A percentile compares a stretch with the other conserved stretches of the same genome.
Evolutionary conservation across 2,888 invertebrate genomes (phyloP).

Genomic region (Lissonota sp.): DNA sequence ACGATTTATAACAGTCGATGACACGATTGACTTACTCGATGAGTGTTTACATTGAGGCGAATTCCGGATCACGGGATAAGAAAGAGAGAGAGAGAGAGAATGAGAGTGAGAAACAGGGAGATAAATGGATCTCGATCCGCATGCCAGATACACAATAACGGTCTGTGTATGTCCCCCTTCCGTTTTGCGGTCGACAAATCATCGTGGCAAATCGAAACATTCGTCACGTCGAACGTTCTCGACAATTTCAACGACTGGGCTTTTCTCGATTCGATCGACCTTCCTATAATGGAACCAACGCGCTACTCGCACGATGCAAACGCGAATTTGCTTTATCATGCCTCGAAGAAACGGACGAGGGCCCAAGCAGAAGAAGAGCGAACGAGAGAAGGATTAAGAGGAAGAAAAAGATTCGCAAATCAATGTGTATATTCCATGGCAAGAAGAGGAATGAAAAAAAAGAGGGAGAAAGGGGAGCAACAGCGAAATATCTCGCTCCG

Average conservation of each 20-base stretch:
- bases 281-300: conserved; percentile 17
- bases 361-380: not conserved
- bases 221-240: conserved; percentile 55
- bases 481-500: not conserved
- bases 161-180: conserved; percentile 70
- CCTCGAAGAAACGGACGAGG: not conserved
- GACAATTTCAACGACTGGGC: conserved; percentile 13
- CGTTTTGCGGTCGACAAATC: conserved; percentile 74
- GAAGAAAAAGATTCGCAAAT: not conserved
- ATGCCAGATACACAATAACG: conserved; percentile 72
- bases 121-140: conserved; percentile 30
- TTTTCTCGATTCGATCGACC: conserved; percentile 43
- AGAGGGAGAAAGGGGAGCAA: not conserved
- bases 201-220: conserved; percentile 73
- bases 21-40: conserved; percentile 24
- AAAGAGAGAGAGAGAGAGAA: too few species aligned
- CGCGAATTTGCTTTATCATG: conserved; percentile 38
- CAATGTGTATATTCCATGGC: not conserved
- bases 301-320: not conserved
- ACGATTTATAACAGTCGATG: conserved; percentile 33
- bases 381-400: conserved; percentile 6
- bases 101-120: too few species aligned
- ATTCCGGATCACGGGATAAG: conserved; percentile 18
- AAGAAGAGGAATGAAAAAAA: not conserved
- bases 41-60: conserved; percentile 32